Percentiles rank a stretch among this genome's conserved stretches.
Evolutionary conservation across 2,797 vertebrate species (phyloP).

Genomic region (Crenichthys baileyi): DNA sequence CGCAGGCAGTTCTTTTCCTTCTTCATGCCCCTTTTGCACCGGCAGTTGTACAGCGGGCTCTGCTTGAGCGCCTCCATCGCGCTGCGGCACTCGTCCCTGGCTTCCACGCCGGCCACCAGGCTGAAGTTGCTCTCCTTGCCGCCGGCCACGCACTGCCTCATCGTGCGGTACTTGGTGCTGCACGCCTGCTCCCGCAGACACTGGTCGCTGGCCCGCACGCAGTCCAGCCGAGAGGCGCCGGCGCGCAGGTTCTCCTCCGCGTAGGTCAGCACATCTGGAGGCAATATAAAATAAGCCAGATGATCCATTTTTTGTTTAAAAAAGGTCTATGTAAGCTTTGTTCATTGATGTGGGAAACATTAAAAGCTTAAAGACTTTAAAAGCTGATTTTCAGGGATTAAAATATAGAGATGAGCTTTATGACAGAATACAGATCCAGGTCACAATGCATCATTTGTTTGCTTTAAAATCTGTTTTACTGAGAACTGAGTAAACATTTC

Average conservation of each 20-base stretch:
- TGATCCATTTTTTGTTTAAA: no score
- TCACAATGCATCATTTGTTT: background rate
- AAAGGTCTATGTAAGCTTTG: background rate
- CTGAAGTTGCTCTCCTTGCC: constrained; percentile 95
- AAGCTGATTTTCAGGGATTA: constrained; percentile 33
- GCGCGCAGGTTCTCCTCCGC: constrained; percentile 84
- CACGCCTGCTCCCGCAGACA: constrained; percentile 92
- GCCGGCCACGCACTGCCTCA: constrained; percentile 96
- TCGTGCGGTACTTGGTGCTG: constrained; percentile 95
- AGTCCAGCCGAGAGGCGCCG: constrained; percentile 85
- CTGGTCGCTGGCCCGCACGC: constrained; percentile 94
- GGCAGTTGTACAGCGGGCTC: constrained; percentile 95
- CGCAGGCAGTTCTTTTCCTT: constrained; percentile 99
- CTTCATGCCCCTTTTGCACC: constrained; percentile 97
- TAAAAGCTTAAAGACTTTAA: constrained; percentile 16
- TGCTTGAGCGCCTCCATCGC: constrained; percentile 96
- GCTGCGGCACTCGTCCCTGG: constrained; percentile 93
- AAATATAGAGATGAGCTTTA: constrained; percentile 21
- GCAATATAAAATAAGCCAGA: background rate
- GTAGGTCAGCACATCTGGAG: constrained; percentile 82
- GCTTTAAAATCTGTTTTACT: background rate
- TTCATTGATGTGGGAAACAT: background rate
- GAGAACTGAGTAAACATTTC: background rate
- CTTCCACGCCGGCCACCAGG: constrained; percentile 88
- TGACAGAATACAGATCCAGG: background rate